Conservation (phyloP, 2,888 invertebrate genomes). For the Cephus spinipes region DNA sequence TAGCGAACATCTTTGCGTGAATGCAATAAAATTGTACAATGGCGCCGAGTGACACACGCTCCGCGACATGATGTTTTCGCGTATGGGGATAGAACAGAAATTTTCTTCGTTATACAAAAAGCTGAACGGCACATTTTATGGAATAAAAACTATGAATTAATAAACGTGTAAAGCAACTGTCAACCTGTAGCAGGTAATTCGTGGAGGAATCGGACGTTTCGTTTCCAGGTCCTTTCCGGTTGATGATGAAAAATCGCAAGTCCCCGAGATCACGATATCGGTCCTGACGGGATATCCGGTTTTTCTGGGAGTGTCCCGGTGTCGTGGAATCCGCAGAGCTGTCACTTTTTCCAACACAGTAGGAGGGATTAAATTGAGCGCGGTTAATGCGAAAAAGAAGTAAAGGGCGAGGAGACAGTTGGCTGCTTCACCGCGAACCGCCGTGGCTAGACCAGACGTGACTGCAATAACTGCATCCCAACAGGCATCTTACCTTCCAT, state of each 20-base stretch:
- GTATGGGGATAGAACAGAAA: background rate
- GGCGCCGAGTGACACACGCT: background rate
- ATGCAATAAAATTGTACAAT: constrained; percentile 30
- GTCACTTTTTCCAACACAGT: constrained; percentile 28
- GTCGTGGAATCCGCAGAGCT: constrained; percentile 27
- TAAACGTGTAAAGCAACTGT: background rate
- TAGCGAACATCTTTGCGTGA: constrained; percentile 35
- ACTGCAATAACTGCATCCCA: constrained; percentile 49
- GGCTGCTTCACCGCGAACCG: constrained; percentile 32
- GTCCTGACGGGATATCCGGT: constrained; percentile 1
- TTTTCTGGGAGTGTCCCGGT: constrained; percentile 2
- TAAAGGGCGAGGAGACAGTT: constrained; percentile 32
- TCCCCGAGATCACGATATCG: background rate
- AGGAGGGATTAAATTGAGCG: constrained; percentile 41
- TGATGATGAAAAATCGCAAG: background rate
- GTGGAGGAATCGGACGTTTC: background rate
- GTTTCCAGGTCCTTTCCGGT: background rate
- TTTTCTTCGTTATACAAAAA: background rate
- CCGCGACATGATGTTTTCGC: background rate
- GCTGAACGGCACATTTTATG: too few relatives aligned
- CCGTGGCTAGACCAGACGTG: constrained; percentile 45
- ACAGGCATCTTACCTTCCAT: constrained; percentile 8
- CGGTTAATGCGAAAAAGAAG: constrained; percentile 46
- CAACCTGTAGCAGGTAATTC: background rate
- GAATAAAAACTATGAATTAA: too few relatives aligned